Percentiles rank a stretch among this genome's conserved stretches.
These are phyloP conservation scores for Drosophila neutralis DNA, from an alignment of 2,888 invertebrate genomes.

Conservation along the genomic window DNA sequence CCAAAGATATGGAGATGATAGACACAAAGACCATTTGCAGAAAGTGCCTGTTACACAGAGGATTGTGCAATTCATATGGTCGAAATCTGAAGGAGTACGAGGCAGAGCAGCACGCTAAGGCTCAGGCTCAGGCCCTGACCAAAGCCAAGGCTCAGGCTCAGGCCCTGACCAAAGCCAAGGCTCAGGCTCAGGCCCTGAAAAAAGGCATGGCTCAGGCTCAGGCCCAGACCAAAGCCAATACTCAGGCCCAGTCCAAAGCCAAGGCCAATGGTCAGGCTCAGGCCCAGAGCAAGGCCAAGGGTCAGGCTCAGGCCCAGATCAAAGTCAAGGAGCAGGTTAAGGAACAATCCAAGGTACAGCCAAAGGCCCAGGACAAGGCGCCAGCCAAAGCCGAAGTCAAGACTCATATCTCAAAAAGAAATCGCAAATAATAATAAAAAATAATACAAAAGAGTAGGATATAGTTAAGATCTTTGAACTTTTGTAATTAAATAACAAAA, in stretches of 20 bases:
- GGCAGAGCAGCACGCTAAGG: not conserved
- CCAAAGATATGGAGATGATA: conserved; percentile 42
- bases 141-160: not conserved
- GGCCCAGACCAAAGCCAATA: too few relatives aligned
- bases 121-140: not conserved
- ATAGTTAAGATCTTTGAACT: not conserved
- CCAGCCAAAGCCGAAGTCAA: too few relatives aligned
- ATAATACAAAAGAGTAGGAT: not conserved
- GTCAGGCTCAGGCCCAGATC: not conserved
- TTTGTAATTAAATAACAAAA: not conserved
- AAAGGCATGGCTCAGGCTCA: not conserved
- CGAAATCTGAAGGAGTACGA: conserved; percentile 27
- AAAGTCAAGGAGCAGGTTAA: not conserved
- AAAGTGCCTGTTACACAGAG: conserved; percentile 52
- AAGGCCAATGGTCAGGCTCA: not conserved
- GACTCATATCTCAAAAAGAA: not conserved
- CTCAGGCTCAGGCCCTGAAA: not conserved
- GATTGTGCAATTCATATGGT: conserved; percentile 41
- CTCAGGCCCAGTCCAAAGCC: too few relatives aligned
- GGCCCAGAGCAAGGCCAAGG: fast-evolving
- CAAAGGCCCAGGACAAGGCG: not conserved
- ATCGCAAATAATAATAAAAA: not conserved
- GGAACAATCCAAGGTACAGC: not conserved
- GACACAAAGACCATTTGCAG: conserved; percentile 34
- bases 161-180: not conserved